Base-by-base conservation (phyloP, 2,113 vertebrate genomes). In the Kobus ellipsiprymnus region DNA sequence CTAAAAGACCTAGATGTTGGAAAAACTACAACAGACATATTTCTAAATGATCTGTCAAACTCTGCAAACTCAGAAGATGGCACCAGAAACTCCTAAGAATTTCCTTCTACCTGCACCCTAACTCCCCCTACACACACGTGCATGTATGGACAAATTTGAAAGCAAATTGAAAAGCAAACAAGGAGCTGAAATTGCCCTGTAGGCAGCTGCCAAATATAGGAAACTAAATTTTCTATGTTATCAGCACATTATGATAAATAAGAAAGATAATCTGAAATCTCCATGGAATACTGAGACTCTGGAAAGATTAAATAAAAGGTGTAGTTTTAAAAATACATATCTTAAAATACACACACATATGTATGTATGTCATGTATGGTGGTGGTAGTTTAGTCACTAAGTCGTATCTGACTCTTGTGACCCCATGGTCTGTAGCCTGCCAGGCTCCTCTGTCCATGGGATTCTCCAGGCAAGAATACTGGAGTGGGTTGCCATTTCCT, bases 231-330 rank as follows among this genome's bases (percentile, higher is more conserved):
- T 36, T 54, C 23, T 15, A 16, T 46, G 21, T 91, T 74, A 93
- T 36, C 6, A 74, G 12, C 1, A 54, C 46, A 48, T 16, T 5
- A 5, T 27, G 23, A 77, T 81, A 80, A 90, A 48, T 78, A 40
- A 84, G 36, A 78, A 90, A 30, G 27, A 48, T 40, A 87, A 91
- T 11, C 50, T 84, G 17, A 87, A 94, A 91, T 91, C 2, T 6
- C 2, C 21, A 78, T 25, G 13, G 60, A 83, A 77, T 54, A 55
- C 36, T 88, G 29, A 23, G 15, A n/a, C 25, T 89, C 13, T 89
- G 87, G 33, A 85, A 81, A 74, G 12, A 54, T 30, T n/a, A 83
- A 62, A n/a, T 57, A 36, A 10, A 67, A 46, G 30, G 40, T 94
- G 19, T 80, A 23, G 4, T 50, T 14, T 82, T 48, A 77, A 77